A percentile compares a stretch with the other conserved stretches of the same genome.
These are phyloP conservation scores for Nothocercus julius DNA, from an alignment of 2,113 vertebrate genomes.

Conservation along the genomic window DNA sequence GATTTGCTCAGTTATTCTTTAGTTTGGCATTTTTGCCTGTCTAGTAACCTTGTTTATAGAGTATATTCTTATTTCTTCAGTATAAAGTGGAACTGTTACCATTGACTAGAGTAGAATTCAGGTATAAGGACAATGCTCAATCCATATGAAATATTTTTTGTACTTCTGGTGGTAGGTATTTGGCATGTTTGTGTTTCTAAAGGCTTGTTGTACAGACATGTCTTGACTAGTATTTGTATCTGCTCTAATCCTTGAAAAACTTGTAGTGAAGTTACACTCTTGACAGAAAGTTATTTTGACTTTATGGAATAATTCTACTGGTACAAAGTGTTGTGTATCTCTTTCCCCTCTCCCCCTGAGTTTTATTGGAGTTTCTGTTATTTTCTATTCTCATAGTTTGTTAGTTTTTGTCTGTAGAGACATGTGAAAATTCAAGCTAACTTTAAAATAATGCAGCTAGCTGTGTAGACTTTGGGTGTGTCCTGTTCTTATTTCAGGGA, in stretches of 20 bases:
- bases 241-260: not conserved
- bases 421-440: not conserved
- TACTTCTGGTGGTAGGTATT: too few relatives aligned
- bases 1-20: not conserved
- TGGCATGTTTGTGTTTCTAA: not conserved
- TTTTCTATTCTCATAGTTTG: not conserved
- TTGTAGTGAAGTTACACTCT: not conserved
- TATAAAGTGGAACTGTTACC: not conserved
- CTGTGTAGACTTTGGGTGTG: not conserved
- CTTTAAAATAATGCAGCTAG: not conserved
- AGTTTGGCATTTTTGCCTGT: not conserved
- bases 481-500: not conserved
- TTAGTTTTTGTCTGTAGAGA: not conserved
- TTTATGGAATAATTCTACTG: not conserved
- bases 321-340: not conserved
- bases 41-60: not conserved
- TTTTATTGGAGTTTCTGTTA: not conserved
- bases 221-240: not conserved
- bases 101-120: not conserved
- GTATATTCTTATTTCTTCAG: not conserved
- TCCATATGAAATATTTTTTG: not conserved
- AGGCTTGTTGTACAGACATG: not conserved
- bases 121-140: not conserved
- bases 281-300: not conserved
- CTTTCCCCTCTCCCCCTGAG: rapidly evolving